Evolutionary conservation across 2,113 vertebrate species (phyloP).

Genomic region (Meriones unguiculatus): DNA sequence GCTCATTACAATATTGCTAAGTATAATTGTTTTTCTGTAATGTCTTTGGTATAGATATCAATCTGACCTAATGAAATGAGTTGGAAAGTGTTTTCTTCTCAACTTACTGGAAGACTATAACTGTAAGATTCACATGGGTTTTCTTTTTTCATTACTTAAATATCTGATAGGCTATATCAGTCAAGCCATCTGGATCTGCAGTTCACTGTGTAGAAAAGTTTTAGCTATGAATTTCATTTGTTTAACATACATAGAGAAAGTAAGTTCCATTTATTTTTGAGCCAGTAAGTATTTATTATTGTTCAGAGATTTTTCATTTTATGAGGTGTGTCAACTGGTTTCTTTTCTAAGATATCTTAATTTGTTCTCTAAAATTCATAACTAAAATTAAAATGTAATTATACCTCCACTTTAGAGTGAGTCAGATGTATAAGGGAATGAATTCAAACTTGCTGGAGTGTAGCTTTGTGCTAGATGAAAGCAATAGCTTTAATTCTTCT

Average conservation of each 20-base stretch:
- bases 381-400: conserved; percentile 16
- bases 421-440: not conserved
- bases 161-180: conserved; percentile 1
- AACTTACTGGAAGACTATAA: not conserved
- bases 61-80: conserved; percentile 8
- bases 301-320: not conserved
- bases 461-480: not conserved
- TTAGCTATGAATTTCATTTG: conserved; percentile 14
- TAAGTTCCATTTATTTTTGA: not conserved
- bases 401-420: not conserved
- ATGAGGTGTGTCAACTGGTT: not conserved
- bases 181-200: not conserved
- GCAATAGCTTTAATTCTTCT: not conserved
- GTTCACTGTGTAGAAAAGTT: not conserved
- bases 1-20: not conserved
- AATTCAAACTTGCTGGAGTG: not conserved
- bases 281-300: not conserved
- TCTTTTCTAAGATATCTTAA: not conserved
- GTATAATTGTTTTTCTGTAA: not conserved
- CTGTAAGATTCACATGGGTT: not conserved
- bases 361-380: conserved; percentile 35
- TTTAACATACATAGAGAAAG: not conserved
- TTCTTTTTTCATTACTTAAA: not conserved
- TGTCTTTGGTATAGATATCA: not conserved
- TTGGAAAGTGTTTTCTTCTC: not conserved